Evolutionary conservation across 2,113 vertebrate genomes (phyloP).

Genomic region (Labrus mixtus): DNA sequence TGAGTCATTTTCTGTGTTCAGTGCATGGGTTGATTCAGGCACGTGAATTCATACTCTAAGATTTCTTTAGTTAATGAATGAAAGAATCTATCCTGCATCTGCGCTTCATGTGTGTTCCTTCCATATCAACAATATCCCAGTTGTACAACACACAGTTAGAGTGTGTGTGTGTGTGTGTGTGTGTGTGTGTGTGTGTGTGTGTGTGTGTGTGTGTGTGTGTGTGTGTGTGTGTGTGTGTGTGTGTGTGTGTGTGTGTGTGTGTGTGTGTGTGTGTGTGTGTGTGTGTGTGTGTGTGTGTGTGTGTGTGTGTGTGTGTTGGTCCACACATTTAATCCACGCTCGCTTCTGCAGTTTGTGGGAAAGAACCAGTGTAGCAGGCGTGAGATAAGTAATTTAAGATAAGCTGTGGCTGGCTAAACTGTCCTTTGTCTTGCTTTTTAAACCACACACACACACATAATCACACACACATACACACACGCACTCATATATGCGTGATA

Average conservation of each 20-base stretch:
- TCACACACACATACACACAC: conserved; percentile 8
- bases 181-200: conserved; percentile 30
- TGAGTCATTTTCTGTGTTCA: no score
- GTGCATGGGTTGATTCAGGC: neutral
- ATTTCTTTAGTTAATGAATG: conserved; percentile 6
- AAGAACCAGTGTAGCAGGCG: conserved; percentile 58
- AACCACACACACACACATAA: conserved; percentile 24
- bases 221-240: conserved; percentile 31
- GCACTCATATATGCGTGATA: neutral
- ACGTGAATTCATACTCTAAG: neutral
- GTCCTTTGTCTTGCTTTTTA: conserved; percentile 51
- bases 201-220: conserved; percentile 29
- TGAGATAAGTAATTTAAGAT: conserved; percentile 79
- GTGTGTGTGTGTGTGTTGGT: conserved; percentile 22
- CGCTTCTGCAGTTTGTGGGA: conserved; percentile 48
- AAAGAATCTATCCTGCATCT: conserved; percentile 16
- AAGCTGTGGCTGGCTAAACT: conserved; percentile 68
- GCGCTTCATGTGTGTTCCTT: conserved; percentile 12
- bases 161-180: conserved; percentile 29
- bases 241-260: conserved; percentile 26
- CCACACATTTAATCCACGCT: conserved; percentile 54
- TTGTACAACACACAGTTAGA: no score
- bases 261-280: conserved; percentile 27
- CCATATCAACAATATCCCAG: conserved; percentile 43
- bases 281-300: neutral